phyloP scores from a whole-genome alignment of 92 coral and sea anemone species.

The Palythoa grandiflora region DNA sequence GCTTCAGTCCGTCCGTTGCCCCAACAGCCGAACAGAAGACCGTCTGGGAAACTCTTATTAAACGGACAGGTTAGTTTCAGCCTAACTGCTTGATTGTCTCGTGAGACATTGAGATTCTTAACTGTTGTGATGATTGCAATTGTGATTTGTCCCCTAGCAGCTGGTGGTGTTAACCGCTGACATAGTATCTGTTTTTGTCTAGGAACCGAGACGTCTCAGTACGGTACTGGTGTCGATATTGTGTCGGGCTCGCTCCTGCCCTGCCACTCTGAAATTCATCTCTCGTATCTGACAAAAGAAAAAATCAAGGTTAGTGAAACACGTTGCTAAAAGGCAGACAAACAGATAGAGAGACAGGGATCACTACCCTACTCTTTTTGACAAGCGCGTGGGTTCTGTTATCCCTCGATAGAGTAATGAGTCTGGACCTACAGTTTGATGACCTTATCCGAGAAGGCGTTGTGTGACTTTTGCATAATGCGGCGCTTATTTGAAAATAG shows the following conservation, averaged over 20 bases:
- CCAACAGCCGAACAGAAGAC: slow-evolving; percentile 86
- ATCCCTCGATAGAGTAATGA: no score
- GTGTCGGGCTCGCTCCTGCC: slow-evolving; percentile 92
- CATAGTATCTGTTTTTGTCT: background rate
- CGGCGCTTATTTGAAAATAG: no score
- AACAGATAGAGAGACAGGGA: background rate
- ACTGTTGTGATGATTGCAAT: background rate
- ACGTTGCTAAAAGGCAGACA: background rate
- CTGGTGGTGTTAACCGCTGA: no score
- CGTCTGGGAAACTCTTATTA: slow-evolving; percentile 80
- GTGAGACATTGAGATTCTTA: background rate
- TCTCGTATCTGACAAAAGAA: slow-evolving; percentile 87
- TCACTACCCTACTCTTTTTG: no score
- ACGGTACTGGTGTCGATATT: slow-evolving; percentile 81
- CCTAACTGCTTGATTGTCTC: no score
- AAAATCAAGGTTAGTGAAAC: slow-evolving; percentile 75
- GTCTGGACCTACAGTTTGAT: no score
- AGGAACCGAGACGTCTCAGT: slow-evolving; percentile 75
- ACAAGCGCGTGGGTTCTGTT: no score
- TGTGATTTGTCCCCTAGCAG: no score
- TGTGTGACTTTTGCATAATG: no score
- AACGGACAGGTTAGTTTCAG: slow-evolving; percentile 75
- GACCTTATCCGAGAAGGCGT: no score
- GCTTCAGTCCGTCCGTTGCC: slow-evolving; percentile 55
- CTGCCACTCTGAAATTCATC: slow-evolving; percentile 80